phyloP scores from a whole-genome alignment of 2,797 vertebrate genomes.

The Sebastes taczanowskii region DNA sequence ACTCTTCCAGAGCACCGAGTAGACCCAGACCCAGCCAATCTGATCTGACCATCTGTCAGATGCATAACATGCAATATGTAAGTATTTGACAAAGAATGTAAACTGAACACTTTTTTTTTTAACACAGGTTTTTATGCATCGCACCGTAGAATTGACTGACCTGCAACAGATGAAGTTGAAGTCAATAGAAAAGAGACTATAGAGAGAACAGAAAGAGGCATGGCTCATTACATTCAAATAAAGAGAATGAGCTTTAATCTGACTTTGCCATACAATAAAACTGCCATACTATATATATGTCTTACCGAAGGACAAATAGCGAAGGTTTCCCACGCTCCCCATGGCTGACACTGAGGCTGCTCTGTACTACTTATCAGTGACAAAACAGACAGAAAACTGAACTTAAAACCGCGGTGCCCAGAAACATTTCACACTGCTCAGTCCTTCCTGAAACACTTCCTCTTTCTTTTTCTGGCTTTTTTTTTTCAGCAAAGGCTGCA shows the following conservation, averaged over 20 bases:
- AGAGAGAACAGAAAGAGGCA: background rate
- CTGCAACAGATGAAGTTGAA: background rate
- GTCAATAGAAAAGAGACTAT: background rate
- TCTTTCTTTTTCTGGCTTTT: background rate
- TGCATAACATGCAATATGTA: background rate
- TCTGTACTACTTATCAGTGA: background rate
- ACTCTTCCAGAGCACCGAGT: conserved; percentile 39
- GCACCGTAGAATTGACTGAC: background rate
- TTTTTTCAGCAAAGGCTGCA: background rate
- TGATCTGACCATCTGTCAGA: background rate
- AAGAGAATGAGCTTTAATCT: background rate
- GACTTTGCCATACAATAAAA: background rate
- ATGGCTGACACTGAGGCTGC: background rate
- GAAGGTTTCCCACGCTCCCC: background rate
- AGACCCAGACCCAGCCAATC: background rate
- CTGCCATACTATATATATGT: background rate
- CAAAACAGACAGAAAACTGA: background rate
- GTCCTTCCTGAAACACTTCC: background rate
- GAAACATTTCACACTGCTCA: background rate
- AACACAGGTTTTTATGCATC: background rate
- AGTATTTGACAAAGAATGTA: background rate
- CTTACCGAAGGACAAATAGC: background rate
- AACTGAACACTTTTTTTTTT: background rate
- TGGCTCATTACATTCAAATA: background rate
- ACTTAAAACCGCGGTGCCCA: background rate